These are phyloP conservation scores for Macrostomum lignano DNA, from an alignment of 1,140 invertebrate species.

Conservation along the genomic window DNA sequence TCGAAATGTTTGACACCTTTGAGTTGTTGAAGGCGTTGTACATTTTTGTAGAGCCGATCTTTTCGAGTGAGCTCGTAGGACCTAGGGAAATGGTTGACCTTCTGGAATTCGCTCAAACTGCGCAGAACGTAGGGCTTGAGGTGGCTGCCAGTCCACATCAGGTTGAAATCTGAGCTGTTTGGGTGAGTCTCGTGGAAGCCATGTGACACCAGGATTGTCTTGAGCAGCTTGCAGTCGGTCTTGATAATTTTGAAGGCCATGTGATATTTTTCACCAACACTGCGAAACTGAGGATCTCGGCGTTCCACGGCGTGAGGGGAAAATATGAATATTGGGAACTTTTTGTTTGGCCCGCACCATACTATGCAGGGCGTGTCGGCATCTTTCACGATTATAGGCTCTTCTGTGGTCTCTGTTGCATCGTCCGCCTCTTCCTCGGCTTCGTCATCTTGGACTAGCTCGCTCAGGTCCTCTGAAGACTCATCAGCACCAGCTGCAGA, in stretches of 20 bases:
- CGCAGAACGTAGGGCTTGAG: slow-evolving; percentile 56
- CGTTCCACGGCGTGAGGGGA: neutral
- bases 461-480: no score
- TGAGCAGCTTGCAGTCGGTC: slow-evolving; percentile 22
- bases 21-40: slow-evolving; percentile 40
- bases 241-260: slow-evolving; percentile 24
- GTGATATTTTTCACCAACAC: slow-evolving; percentile 16
- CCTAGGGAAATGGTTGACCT: slow-evolving; percentile 67
- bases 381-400: no score
- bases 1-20: slow-evolving; percentile 60
- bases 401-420: no score
- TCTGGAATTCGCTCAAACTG: slow-evolving; percentile 43
- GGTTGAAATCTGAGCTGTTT: slow-evolving; percentile 43
- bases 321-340: neutral
- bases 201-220: slow-evolving; percentile 18
- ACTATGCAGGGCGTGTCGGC: no score
- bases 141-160: slow-evolving; percentile 64
- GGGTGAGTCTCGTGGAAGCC: slow-evolving; percentile 27
- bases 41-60: slow-evolving; percentile 28
- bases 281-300: neutral
- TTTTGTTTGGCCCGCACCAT: no score
- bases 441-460: no score
- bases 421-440: no score
- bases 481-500: no score
- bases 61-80: slow-evolving; percentile 38